Conservation (phyloP, 2,113 vertebrate genomes). For the Peromyscus maniculatus region DNA sequence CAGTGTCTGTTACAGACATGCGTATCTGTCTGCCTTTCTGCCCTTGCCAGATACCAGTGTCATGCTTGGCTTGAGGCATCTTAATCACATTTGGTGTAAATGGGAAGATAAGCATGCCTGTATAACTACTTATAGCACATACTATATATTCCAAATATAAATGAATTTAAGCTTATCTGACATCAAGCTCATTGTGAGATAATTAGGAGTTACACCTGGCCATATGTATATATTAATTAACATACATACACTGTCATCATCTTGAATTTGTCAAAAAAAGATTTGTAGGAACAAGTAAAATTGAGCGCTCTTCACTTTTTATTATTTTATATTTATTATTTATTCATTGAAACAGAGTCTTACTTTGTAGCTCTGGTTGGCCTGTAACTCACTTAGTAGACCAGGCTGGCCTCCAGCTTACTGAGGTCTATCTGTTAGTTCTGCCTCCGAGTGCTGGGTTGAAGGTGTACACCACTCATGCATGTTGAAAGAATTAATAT, state of each 20-base stretch:
- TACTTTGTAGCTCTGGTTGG: not conserved
- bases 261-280: constrained; percentile 18
- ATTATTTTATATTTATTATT: not conserved
- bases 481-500: constrained; percentile 20
- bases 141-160: not conserved
- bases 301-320: not conserved
- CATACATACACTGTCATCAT: not conserved
- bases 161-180: not conserved
- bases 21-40: not conserved
- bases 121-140: not conserved
- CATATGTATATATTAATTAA: not conserved
- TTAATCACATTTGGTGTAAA: not conserved
- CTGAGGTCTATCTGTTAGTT: not conserved
- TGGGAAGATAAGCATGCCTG: not conserved
- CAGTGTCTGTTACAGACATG: not conserved
- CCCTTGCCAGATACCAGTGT: not conserved
- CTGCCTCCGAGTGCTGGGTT: not conserved
- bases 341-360: not conserved
- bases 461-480: not conserved
- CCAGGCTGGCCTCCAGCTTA: no score
- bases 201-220: not conserved
- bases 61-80: not conserved
- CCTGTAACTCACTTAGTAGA: not conserved
- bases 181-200: constrained; percentile 43
- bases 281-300: constrained; percentile 55